A percentile compares a stretch with the other conserved stretches of the same genome.
These are phyloP conservation scores for Zosterops hypoxanthus DNA, from an alignment of 2,113 vertebrate species.

Conservation along the genomic window DNA sequence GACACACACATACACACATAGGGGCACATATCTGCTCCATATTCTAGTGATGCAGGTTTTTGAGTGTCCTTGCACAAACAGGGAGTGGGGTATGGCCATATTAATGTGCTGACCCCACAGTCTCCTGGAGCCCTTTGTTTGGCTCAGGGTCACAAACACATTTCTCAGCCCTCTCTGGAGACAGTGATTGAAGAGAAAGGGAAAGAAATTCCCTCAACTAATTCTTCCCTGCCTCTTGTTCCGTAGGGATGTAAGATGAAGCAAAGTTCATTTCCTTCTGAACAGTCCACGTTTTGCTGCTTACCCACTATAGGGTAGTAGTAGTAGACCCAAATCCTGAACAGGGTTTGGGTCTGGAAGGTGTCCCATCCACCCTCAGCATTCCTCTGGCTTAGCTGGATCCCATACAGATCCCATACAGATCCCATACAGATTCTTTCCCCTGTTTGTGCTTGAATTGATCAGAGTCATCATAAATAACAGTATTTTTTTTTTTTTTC, in stretches of 20 bases:
- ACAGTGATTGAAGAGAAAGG: not conserved
- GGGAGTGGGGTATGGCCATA: too few species aligned
- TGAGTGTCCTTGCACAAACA: not conserved
- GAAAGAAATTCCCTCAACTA: not conserved
- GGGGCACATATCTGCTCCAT: not conserved
- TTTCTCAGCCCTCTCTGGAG: not conserved
- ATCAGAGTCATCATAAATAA: too few species aligned
- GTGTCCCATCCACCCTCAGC: not conserved
- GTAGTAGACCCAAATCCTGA: not conserved
- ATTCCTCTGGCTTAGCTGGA: rapidly evolving
- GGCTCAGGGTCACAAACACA: not conserved
- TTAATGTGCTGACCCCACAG: not conserved
- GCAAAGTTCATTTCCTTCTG: not conserved
- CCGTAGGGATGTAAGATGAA: not conserved
- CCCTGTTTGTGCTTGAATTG: not conserved
- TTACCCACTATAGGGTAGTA: not conserved
- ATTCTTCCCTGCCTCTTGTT: not conserved
- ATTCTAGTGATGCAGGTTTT: rapidly evolving
- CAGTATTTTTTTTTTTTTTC: not conserved
- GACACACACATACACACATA: not conserved
- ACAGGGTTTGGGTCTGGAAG: not conserved
- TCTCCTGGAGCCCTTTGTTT: not conserved
- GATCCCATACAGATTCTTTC: not conserved
- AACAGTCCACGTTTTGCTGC: not conserved
- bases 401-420: rapidly evolving